Evolutionary conservation across 1,140 invertebrate species (phyloP).

Genomic region (Diprion similis): DNA sequence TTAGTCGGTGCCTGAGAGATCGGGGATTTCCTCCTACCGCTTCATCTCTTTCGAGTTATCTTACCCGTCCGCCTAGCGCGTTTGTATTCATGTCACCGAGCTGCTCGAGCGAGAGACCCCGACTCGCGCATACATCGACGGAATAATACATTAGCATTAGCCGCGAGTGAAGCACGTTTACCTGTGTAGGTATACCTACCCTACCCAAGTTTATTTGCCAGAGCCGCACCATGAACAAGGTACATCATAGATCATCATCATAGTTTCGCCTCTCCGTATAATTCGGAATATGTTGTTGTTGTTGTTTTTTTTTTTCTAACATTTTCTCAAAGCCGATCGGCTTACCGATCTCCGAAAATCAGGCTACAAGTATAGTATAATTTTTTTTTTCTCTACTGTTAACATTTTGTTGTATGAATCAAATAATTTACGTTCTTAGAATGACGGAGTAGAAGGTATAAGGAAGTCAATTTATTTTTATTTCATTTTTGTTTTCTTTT

Average conservation of each 20-base stretch:
- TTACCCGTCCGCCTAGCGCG: not conserved
- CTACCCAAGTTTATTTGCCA: not conserved
- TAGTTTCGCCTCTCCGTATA: not conserved
- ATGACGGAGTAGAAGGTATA: too few relatives aligned
- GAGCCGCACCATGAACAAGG: not conserved
- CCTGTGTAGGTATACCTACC: too few relatives aligned
- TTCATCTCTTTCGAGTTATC: not conserved
- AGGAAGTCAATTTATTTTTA: too few relatives aligned
- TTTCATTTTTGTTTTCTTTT: too few relatives aligned
- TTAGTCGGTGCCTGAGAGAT: not conserved
- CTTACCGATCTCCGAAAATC: too few relatives aligned
- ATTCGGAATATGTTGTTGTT: too few relatives aligned
- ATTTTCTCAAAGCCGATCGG: too few relatives aligned
- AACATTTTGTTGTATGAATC: too few relatives aligned
- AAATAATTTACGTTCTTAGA: too few relatives aligned
- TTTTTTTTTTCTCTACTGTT: too few relatives aligned
- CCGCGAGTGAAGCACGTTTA: not conserved
- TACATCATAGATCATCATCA: not conserved
- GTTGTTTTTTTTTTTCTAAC: not conserved
- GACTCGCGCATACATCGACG: slow-evolving; percentile 4
- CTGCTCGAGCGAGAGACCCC: slow-evolving; percentile 7
- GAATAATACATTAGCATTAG: slow-evolving; percentile 19
- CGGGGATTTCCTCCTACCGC: not conserved
- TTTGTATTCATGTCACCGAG: slow-evolving; percentile 20
- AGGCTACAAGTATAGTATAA: too few relatives aligned